Evolutionary conservation across 2,888 invertebrate genomes (phyloP), one percentile per base, ranked within the genome.

Genomic region (Ochlodes sylvanus): DNA sequence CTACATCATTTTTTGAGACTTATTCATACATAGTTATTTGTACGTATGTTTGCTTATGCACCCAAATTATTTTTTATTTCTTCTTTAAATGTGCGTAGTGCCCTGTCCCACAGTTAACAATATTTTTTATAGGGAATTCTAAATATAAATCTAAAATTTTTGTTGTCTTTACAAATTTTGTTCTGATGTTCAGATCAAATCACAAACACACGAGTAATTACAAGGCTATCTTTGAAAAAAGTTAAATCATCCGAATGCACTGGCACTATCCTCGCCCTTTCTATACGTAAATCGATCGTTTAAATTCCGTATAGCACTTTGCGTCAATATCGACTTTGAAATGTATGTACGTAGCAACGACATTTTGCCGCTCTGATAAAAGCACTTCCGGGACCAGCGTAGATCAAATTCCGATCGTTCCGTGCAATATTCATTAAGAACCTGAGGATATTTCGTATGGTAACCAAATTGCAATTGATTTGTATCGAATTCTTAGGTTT

Each of bases 291-390:
- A 55, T 52, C 34, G 55, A 15, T 2, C 55, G 55, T 34, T 34
- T 32, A 55, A 55, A 55, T 55, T 55, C 32, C 34, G 34, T 34
- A 34, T 34, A 34, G 55, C 55, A 55, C 55, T 55, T 55, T 55
- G 15, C 55, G 34, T 55, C 55, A 55, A 55, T 55, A 55, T 55
- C 55, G 55, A 55, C 32, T 32, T 55, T 55, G 32, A 34, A 32
- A 52, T 55, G 32, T 34, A 52, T 55, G 32, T 34, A 34, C 55
- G 34, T 34, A 55, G 55, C 34, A 34, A 55, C 27, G 50, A 19
- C 21, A 32, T 55, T 55, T 55, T 15, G 32, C 34, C 55, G 55
- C 15, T 15, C 21, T 34, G 34, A 34, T 55, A 55, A 55, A 55
- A 55, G 32, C 55, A 55, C 55, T 55, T 55, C 55, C 55, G 55